Conservation (phyloP, 2,888 invertebrate genomes). For the Tenodera sinensis region DNA sequence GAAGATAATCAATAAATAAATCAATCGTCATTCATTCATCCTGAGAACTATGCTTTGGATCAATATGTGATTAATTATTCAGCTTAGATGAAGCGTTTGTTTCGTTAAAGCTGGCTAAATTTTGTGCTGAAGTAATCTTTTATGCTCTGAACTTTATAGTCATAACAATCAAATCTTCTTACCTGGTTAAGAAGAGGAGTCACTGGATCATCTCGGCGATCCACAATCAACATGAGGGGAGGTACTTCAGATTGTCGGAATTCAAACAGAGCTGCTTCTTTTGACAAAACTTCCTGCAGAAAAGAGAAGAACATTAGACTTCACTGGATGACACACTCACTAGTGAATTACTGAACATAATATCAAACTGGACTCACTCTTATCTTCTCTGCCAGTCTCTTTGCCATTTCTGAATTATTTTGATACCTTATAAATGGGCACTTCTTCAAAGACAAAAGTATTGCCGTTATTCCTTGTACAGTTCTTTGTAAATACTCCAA, state of each 20-base stretch:
- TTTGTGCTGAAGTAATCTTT: not conserved
- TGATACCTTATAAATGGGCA: slow-evolving; percentile 87
- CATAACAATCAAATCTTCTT: not conserved
- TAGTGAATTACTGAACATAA: too few species aligned
- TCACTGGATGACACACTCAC: too few species aligned
- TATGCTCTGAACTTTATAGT: too few species aligned
- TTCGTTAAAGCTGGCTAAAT: not conserved
- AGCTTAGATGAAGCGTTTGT: not conserved
- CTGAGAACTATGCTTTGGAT: not conserved
- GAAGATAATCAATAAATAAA: too few species aligned
- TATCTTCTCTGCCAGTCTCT: slow-evolving; percentile 79
- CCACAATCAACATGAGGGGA: slow-evolving; percentile 83
- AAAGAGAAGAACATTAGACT: not conserved
- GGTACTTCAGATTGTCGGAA: slow-evolving; percentile 66
- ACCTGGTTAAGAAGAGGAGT: slow-evolving; percentile 91
- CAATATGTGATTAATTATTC: not conserved
- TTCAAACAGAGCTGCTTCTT: slow-evolving; percentile 85
- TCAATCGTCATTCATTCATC: too few species aligned
- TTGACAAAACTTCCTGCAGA: slow-evolving; percentile 68
- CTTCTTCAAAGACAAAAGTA: slow-evolving; percentile 86
- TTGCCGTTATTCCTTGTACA: slow-evolving; percentile 78
- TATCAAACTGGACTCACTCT: slow-evolving; percentile 45
- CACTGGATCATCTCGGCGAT: slow-evolving; percentile 90
- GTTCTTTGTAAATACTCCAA: slow-evolving; percentile 72
- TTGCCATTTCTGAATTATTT: slow-evolving; percentile 78